Percentiles rank a stretch among this genome's conserved stretches.
These are phyloP conservation scores for Smittia sp. DNA, from an alignment of 2,888 invertebrate species.

Conservation along the genomic window DNA sequence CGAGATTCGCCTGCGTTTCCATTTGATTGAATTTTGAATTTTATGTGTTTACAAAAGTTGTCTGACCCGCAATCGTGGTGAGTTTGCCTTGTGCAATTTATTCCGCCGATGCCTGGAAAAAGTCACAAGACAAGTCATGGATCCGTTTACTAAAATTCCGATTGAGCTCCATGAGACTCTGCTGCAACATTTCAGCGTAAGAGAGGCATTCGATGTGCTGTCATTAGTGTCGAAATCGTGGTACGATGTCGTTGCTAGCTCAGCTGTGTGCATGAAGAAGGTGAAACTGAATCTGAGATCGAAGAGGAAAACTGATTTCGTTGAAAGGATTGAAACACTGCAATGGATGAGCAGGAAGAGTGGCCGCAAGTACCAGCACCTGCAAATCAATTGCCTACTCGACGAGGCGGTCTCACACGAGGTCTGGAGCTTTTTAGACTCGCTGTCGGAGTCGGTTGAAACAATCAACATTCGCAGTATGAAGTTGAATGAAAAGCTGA, in stretches of 20 bases:
- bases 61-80: too few relatives aligned
- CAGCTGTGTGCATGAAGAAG: not conserved
- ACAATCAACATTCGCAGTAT: slow-evolving; percentile 10
- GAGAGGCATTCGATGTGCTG: not conserved
- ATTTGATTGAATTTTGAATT: too few relatives aligned
- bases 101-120: too few relatives aligned
- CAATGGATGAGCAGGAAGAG: slow-evolving; percentile 16
- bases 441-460: not conserved
- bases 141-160: slow-evolving; percentile 25
- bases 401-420: not conserved
- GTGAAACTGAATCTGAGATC: slow-evolving; percentile 21
- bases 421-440: not conserved
- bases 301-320: slow-evolving; percentile 28
- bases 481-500: not conserved
- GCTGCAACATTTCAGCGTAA: not conserved
- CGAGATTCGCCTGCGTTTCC: too few relatives aligned
- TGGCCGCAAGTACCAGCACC: not conserved
- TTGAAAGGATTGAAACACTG: slow-evolving; percentile 22
- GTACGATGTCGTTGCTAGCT: slow-evolving; percentile 13
- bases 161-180: slow-evolving; percentile 6
- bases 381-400: not conserved
- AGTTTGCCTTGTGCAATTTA: too few relatives aligned
- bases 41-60: too few relatives aligned
- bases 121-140: too few relatives aligned
- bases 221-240: slow-evolving; percentile 2